phyloP scores from a whole-genome alignment of 2,888 invertebrate genomes.

The Trachelus tabidus region DNA sequence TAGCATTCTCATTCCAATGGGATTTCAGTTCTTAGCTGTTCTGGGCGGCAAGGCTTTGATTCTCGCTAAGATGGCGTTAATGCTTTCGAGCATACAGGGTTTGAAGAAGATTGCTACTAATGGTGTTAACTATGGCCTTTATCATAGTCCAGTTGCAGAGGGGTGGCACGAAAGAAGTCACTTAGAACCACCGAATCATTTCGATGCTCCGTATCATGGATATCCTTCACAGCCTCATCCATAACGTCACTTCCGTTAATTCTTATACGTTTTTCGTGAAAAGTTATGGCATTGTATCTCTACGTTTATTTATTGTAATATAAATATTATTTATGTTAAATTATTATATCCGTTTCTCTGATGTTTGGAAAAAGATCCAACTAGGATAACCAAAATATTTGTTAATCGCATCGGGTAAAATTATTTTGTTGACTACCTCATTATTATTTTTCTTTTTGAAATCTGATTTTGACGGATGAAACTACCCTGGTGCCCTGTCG shows the following conservation, averaged over 20 bases:
- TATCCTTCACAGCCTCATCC: slow-evolving; percentile 26
- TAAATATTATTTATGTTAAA: not conserved
- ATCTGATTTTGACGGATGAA: too few species aligned
- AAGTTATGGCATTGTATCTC: slow-evolving; percentile 8
- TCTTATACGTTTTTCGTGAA: not conserved
- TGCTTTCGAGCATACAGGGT: slow-evolving; percentile 83
- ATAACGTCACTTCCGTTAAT: slow-evolving; percentile 18
- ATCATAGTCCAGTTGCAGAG: slow-evolving; percentile 70
- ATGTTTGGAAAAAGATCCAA: too few species aligned
- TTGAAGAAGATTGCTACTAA: slow-evolving; percentile 80
- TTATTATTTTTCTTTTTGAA: too few species aligned
- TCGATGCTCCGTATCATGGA: slow-evolving; percentile 36
- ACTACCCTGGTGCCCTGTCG: too few species aligned
- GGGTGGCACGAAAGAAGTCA: slow-evolving; percentile 63
- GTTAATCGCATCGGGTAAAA: too few species aligned
- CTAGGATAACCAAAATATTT: too few species aligned
- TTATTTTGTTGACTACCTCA: too few species aligned
- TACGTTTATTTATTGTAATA: slow-evolving; percentile 28
- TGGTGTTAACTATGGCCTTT: slow-evolving; percentile 81
- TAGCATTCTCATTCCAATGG: slow-evolving; percentile 82
- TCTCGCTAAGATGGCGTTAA: slow-evolving; percentile 83
- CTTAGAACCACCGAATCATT: slow-evolving; percentile 51
- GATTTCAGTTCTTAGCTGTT: slow-evolving; percentile 85
- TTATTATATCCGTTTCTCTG: too few species aligned
- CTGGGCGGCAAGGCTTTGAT: slow-evolving; percentile 84